Evolutionary conservation across 2,888 invertebrate species (phyloP).

Genomic region (Tanytarsus gracilentus): DNA sequence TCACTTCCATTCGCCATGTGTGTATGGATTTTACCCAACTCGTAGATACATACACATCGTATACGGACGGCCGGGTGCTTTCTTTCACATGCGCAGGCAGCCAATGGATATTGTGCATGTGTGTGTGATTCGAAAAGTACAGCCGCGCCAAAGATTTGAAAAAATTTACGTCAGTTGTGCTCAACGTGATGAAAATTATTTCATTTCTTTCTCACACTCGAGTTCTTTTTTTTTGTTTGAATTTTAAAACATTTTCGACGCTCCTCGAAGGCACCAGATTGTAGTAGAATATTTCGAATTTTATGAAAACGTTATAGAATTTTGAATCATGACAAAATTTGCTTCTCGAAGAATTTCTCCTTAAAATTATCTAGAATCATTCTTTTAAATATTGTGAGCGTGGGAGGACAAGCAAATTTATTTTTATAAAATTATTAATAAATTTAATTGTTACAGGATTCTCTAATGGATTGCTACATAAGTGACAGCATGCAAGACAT

Average conservation of each 20-base stretch:
- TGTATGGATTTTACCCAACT: not conserved
- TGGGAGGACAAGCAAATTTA: no score
- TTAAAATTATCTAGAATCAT: no score
- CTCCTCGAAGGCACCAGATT: no score
- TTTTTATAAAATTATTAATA: not conserved
- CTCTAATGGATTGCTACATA: slow-evolving; percentile 55
- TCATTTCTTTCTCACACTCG: no score
- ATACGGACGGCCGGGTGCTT: slow-evolving; percentile 1
- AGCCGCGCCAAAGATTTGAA: slow-evolving; percentile 19
- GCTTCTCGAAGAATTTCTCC: no score
- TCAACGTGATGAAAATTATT: no score
- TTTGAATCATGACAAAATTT: no score
- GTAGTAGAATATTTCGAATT: no score
- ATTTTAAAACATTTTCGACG: no score
- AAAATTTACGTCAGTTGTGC: slow-evolving; percentile 17
- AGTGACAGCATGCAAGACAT: slow-evolving; percentile 77
- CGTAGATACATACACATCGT: not conserved
- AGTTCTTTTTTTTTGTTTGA: no score
- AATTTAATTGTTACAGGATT: slow-evolving; percentile 42
- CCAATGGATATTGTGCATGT: not conserved
- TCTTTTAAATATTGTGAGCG: no score
- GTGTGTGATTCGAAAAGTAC: slow-evolving; percentile 17
- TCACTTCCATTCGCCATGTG: slow-evolving; percentile 13
- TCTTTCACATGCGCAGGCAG: not conserved
- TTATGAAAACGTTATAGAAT: no score